Evolutionary conservation across 35 echinoderm and acorn worm genomes (phyloP), one percentile per base, ranked within the genome.

Genomic region (Apostichopus japonicus): DNA sequence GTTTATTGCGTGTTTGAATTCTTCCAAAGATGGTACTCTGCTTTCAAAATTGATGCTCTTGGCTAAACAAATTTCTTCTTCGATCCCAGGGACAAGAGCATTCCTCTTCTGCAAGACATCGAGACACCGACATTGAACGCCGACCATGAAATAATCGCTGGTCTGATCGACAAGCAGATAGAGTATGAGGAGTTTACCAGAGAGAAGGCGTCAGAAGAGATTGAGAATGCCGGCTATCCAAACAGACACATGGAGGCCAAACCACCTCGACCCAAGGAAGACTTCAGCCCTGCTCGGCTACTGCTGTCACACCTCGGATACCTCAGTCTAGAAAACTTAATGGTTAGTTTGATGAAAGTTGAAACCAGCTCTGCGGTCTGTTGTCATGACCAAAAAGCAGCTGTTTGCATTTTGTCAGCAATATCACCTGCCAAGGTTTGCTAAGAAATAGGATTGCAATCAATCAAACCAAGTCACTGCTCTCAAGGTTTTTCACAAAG

Each of bases 181-280:
- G 92, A 96, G 15, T 95, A 95, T 71, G 97, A 99, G 92, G 86
- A 91, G 22, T 93, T 92, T 79, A 95, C 96, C 6, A 84, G 90
- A 16, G 92, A 95, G 56, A 92, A 92, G 56, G 97, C 97, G 0
- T 78, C 55, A 22, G 95, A 92, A 14, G 95, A 96, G 77, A 93
- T 95, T 13, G 83, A 80, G 17, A 92, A 86, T 79, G 93, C 79
- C 10, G 95, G 92, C 24, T 99, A 93, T 92, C 97, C 97, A 16
- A 99, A 99, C 83, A 92, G 95, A 61, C 95, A 94, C 58, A 99
- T 92, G 8, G 97, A 99, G 77, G 55, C 92, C 17, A 96, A 95
- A 87, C 93, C 97, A 77, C 97, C 97, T 55, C 92, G 77, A 63
- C 97, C 97, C 6, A 94, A 87, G 5, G 91, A 90, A 75, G 95